phyloP scores from a whole-genome alignment of 2,797 vertebrate species.

The Chaunax sp. region DNA sequence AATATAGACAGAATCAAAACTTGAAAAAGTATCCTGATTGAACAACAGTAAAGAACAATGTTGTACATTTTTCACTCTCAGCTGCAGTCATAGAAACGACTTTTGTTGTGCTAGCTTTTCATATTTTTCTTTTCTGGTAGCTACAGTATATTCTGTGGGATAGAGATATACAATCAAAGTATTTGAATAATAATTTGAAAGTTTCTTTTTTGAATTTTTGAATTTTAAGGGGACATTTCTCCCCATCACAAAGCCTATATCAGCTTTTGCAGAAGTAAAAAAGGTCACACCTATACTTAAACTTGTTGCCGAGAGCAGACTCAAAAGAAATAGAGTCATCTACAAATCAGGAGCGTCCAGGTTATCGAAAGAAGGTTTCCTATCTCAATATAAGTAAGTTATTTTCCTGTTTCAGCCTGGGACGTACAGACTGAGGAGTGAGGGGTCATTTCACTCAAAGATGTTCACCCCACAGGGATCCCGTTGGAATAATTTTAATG shows the following conservation, averaged over 20 bases:
- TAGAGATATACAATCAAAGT: too few relatives aligned
- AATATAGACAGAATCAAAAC: too few relatives aligned
- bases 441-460: constrained; percentile 50
- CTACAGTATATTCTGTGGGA: too few relatives aligned
- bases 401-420: constrained; percentile 28
- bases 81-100: too few relatives aligned
- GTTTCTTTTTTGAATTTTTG: neutral
- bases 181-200: neutral
- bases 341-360: constrained; percentile 66
- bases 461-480: constrained; percentile 52
- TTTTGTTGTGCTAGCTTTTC: too few relatives aligned
- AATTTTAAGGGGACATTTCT: constrained; percentile 9
- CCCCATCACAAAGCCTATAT: too few relatives aligned
- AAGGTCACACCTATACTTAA: constrained; percentile 33
- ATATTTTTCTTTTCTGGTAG: too few relatives aligned
- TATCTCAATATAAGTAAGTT: constrained; percentile 57
- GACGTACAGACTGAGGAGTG: constrained; percentile 34
- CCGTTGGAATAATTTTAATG: constrained; percentile 53
- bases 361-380: constrained; percentile 60
- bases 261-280: constrained; percentile 19
- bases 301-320: constrained; percentile 45
- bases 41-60: too few relatives aligned
- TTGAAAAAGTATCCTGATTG: too few relatives aligned
- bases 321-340: constrained; percentile 46
- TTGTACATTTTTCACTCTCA: too few relatives aligned